These are phyloP conservation scores for Coreoperca whiteheadi DNA, from an alignment of 2,113 vertebrate species.

Conservation along the genomic window DNA sequence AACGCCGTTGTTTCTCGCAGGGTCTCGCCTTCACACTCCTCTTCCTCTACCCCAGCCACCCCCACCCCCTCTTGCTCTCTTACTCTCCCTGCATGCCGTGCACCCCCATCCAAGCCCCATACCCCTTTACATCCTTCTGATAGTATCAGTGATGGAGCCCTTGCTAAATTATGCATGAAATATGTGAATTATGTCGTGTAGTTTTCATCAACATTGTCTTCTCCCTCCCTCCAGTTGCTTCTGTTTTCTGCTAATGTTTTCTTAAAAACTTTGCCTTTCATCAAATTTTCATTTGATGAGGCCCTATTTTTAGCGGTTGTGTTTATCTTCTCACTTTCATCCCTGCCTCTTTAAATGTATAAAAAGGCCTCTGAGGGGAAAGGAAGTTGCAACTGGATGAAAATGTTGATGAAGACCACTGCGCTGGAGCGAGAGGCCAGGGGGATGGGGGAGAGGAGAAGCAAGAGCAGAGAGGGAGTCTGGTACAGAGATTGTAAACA, in stretches of 20 bases:
- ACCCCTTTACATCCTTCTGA: conserved; percentile 22
- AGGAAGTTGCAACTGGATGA: conserved; percentile 43
- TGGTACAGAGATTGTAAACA: conserved; percentile 34
- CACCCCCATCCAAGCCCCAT: neutral
- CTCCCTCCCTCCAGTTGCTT: conserved; percentile 28
- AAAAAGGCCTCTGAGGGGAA: conserved; percentile 44
- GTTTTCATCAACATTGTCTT: conserved; percentile 53
- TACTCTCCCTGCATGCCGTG: neutral
- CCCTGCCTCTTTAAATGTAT: conserved; percentile 27
- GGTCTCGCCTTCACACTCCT: conserved; percentile 11
- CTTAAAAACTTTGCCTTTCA: conserved; percentile 46
- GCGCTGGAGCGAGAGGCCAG: conserved; percentile 8
- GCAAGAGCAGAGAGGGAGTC: neutral
- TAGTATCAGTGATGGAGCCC: conserved; percentile 42
- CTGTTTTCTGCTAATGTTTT: conserved; percentile 55
- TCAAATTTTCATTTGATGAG: conserved; percentile 66
- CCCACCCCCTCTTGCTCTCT: neutral
- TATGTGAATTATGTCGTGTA: conserved; percentile 44
- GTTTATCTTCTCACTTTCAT: conserved; percentile 61
- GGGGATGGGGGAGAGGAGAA: neutral
- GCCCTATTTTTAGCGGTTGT: conserved; percentile 70
- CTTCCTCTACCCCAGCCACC: neutral
- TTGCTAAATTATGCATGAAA: conserved; percentile 68
- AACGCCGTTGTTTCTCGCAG: conserved; percentile 64
- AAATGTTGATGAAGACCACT: conserved; percentile 14